phyloP scores from a whole-genome alignment of 2,113 vertebrate genomes.

The Platysteira castanea region DNA sequence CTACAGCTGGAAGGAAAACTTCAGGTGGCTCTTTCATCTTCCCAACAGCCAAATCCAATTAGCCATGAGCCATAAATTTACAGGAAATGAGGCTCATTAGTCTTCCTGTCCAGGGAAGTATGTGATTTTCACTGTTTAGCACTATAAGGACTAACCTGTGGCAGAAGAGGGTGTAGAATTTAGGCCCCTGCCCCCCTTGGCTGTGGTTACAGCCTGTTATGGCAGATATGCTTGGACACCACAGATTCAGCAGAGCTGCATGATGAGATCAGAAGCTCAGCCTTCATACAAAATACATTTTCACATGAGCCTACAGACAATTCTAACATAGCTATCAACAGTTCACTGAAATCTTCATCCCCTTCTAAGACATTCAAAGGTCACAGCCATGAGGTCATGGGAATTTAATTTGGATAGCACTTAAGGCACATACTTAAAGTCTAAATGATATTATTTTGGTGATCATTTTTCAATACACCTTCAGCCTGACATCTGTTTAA shows the following conservation, averaged over 20 bases:
- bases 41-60: slow-evolving; percentile 3
- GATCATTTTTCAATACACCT: neutral
- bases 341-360: neutral
- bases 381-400: neutral
- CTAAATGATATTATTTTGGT: neutral
- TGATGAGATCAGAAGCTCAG: neutral
- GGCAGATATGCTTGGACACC: neutral
- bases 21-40: neutral
- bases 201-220: neutral
- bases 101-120: neutral
- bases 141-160: neutral
- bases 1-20: neutral
- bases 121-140: neutral
- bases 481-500: neutral
- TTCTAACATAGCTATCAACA: neutral
- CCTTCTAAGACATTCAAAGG: neutral
- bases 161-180: neutral
- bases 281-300: neutral
- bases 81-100: neutral
- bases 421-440: neutral
- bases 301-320: neutral
- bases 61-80: neutral
- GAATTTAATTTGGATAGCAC: neutral
- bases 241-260: neutral
- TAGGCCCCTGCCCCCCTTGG: neutral